These are phyloP conservation scores for Sarcophaga rosellei DNA, from an alignment of 2,888 invertebrate species.

Conservation along the genomic window DNA sequence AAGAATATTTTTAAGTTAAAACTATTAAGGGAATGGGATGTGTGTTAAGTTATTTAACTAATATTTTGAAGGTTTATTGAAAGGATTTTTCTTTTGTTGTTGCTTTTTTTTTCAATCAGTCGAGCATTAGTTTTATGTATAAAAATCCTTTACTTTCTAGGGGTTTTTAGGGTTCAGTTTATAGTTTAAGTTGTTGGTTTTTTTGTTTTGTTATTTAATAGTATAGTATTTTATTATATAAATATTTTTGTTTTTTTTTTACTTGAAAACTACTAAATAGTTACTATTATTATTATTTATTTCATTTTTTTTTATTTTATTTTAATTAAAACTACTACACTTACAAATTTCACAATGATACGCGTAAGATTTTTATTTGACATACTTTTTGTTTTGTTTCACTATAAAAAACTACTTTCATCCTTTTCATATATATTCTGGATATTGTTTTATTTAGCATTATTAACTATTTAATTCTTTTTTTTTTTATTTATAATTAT, in stretches of 20 bases:
- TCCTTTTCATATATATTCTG: constrained; percentile 44
- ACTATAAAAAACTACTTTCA: constrained; percentile 59
- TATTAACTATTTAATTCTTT: constrained; percentile 53
- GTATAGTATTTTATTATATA: constrained; percentile 7
- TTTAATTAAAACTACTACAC: constrained; percentile 52
- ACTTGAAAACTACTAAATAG: constrained; percentile 58
- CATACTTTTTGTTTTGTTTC: constrained; percentile 5
- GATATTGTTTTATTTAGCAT: constrained; percentile 30
- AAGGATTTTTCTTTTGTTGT: constrained; percentile 38
- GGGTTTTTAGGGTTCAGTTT: neutral
- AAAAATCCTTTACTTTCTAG: constrained; percentile 38
- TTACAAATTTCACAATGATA: constrained; percentile 64
- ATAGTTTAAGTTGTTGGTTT: constrained; percentile 25
- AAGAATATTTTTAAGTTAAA: neutral
- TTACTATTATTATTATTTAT: constrained; percentile 39
- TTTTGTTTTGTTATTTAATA: constrained; percentile 58
- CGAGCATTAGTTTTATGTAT: constrained; percentile 78
- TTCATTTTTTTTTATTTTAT: constrained; percentile 1
- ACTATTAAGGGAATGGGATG: too few species aligned
- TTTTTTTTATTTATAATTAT: constrained; percentile 23
- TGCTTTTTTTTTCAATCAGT: constrained; percentile 77
- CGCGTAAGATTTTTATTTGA: constrained; percentile 44
- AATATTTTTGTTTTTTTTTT: constrained; percentile 21
- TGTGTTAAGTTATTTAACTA: too few species aligned
- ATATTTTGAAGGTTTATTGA: neutral